Base-by-base conservation (phyloP, 2,797 vertebrate genomes). In the Poeciliopsis turneri region DNA sequence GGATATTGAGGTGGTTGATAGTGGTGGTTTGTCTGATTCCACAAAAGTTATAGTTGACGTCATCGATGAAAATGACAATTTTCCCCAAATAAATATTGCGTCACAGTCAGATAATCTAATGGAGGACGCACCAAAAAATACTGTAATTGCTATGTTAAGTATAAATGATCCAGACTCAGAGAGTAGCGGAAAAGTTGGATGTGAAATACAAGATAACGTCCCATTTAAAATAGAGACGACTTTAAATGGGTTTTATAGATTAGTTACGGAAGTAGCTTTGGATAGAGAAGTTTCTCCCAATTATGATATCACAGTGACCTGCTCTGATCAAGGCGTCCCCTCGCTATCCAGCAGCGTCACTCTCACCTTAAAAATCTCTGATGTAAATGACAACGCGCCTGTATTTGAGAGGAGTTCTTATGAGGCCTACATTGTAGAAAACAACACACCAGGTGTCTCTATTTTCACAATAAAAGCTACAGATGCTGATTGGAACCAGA, bases 351-450 rank as follows among this genome's bases (percentile, higher is more conserved):
- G 91, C 0, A 93, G 94, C 61, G 92, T 95, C 89, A 94, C 79
- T 25, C 92, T 97, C 78, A 92, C 86, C 43, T 90, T 96, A 75
- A 90, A 33, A 2, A 92, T 96, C 0, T 94, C 93, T 64, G 96
- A 97, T 0, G 91, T 96, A 2, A 96, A 97, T 59, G 96, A 96
- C 3, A 96, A 96, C 0, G 84, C 92, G 0, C 96, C 96, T 0
- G 86, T 92, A 10, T 96, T 96, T 88, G 95, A 94, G 57, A 87
- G 76, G 23, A 94, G 82, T 70, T 89, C 91, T 80, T 95, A 95
- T 66, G 90, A 94, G 57, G 89, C 87, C 43, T 87, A 80, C 3
- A 76, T 94, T 74, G 53, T 84, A 72, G 93, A 94, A 84, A 93
- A 94, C 78, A 94, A 94, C 78, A 82, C 11, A 74, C 41, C 81